Percentiles rank a stretch among this genome's conserved stretches.
phyloP scores from a whole-genome alignment of 2,888 invertebrate genomes.

The Drosophila maculinotata region DNA sequence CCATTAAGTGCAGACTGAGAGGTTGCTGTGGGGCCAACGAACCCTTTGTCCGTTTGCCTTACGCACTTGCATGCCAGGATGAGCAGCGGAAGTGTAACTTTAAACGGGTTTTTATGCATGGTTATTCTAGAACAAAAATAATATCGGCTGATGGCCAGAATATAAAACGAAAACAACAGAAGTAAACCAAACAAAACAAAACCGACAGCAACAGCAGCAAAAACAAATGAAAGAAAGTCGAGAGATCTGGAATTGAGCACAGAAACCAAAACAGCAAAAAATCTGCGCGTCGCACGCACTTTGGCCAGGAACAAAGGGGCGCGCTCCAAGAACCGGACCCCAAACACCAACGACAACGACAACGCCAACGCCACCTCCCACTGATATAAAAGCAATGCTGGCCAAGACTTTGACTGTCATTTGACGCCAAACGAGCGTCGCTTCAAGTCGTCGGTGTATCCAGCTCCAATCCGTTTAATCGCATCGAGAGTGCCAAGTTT shows the following conservation, averaged over 20 bases:
- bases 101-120: slow-evolving; percentile 57
- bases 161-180: slow-evolving; percentile 15
- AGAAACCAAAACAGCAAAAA: slow-evolving; percentile 37
- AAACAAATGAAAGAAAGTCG: slow-evolving; percentile 71
- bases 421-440: slow-evolving; percentile 71
- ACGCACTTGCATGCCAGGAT: slow-evolving; percentile 52
- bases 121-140: slow-evolving; percentile 73
- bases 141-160: slow-evolving; percentile 27
- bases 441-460: slow-evolving; percentile 29
- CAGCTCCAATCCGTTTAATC: slow-evolving; percentile 22
- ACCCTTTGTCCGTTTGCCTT: slow-evolving; percentile 14
- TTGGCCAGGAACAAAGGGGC: slow-evolving; percentile 79
- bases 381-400: slow-evolving; percentile 72
- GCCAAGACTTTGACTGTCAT: slow-evolving; percentile 66
- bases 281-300: slow-evolving; percentile 58
- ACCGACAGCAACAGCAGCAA: slow-evolving; percentile 6
- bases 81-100: slow-evolving; percentile 46
- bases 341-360: slow-evolving; percentile 22
- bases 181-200: slow-evolving; percentile 17
- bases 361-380: slow-evolving; percentile 37
- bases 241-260: slow-evolving; percentile 74
- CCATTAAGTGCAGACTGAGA: slow-evolving; percentile 16
- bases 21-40: slow-evolving; percentile 27
- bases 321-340: slow-evolving; percentile 69
- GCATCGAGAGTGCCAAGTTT: slow-evolving; percentile 27